Evolutionary conservation across 2,113 vertebrate genomes (phyloP).

Genomic region (Sinosuthora webbiana): DNA sequence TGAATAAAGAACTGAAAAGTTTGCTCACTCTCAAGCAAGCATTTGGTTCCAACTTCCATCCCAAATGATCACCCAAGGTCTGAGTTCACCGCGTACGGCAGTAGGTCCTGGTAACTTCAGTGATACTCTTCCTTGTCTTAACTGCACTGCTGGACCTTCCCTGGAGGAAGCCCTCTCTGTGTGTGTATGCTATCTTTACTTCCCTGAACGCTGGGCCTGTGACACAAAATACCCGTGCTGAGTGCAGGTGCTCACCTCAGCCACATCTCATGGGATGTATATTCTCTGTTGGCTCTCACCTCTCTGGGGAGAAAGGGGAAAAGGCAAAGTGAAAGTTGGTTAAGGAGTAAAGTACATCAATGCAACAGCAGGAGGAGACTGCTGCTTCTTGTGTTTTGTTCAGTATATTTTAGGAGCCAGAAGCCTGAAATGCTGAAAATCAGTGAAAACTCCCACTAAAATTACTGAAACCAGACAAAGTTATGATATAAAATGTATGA

Average conservation of each 20-base stretch:
- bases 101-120: background rate
- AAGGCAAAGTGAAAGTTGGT: background rate
- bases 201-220: background rate
- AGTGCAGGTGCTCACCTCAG: background rate
- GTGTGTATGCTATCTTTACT: background rate
- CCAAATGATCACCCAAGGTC: background rate
- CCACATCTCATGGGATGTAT: background rate
- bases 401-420: background rate
- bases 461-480: background rate
- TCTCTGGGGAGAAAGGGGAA: background rate
- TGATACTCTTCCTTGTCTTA: background rate
- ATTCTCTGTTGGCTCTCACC: background rate
- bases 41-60: background rate
- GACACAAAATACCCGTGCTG: background rate
- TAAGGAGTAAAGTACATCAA: background rate
- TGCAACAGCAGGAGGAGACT: constrained; percentile 12
- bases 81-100: accelerated
- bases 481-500: background rate
- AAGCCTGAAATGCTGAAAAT: background rate
- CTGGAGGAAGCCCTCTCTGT: background rate
- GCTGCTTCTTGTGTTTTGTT: background rate
- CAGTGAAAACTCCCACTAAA: background rate
- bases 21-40: background rate
- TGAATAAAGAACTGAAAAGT: background rate
- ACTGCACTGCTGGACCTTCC: background rate